phyloP scores from a whole-genome alignment of 2,797 vertebrate species.

The Smutsia temminckii region DNA sequence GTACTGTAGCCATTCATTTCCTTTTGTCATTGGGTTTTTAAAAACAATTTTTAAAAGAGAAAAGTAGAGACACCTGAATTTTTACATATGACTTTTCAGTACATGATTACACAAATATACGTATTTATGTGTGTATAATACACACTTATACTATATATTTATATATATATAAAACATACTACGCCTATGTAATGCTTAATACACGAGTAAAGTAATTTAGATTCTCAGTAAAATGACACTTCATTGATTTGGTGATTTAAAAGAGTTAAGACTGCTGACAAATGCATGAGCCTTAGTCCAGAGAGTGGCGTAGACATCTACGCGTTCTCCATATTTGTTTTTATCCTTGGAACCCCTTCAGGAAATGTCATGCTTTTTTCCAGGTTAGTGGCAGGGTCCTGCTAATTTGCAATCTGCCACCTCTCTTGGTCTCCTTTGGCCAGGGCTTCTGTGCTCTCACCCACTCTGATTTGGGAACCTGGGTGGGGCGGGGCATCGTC shows the following conservation, averaged over 20 bases:
- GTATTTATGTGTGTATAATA: not conserved
- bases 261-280: not conserved
- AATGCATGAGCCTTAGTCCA: not conserved
- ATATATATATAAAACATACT: not conserved
- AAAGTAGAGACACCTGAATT: not conserved
- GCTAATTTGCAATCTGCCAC: slow-evolving; percentile 66
- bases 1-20: not conserved
- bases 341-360: slow-evolving; percentile 53
- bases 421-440: not conserved
- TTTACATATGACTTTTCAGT: not conserved
- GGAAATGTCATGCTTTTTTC: slow-evolving; percentile 44
- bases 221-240: not conserved
- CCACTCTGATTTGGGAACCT: not conserved
- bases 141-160: no score
- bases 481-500: not conserved
- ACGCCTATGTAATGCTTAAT: not conserved
- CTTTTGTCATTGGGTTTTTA: not conserved
- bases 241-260: not conserved
- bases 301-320: not conserved
- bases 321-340: slow-evolving; percentile 4
- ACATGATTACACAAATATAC: not conserved
- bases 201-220: not conserved
- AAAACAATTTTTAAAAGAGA: not conserved
- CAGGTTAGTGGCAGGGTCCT: slow-evolving; percentile 47
- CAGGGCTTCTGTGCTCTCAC: not conserved